Percentiles rank a stretch among this genome's conserved stretches.
phyloP scores from a whole-genome alignment of 1,140 invertebrate genomes.

The Helicoverpa zea region DNA sequence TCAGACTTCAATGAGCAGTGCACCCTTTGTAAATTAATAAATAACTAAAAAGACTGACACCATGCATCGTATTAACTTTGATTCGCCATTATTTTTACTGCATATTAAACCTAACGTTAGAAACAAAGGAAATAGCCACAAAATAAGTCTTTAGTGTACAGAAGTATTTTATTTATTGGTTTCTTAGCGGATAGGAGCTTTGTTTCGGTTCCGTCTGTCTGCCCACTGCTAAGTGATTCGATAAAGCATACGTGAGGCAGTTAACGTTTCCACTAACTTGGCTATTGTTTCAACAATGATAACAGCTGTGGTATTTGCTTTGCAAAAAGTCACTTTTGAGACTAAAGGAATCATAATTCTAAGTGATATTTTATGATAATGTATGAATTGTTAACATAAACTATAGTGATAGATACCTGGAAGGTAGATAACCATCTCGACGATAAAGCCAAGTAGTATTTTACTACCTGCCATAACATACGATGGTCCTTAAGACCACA shows the following conservation, averaged over 20 bases:
- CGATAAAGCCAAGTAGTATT: neutral
- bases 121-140: too few relatives aligned
- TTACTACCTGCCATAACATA: neutral
- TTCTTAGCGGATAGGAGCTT: neutral
- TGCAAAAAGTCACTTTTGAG: too few relatives aligned
- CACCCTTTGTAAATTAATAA: too few relatives aligned
- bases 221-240: neutral
- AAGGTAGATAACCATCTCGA: neutral
- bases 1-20: too few relatives aligned
- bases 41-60: too few relatives aligned
- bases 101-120: too few relatives aligned
- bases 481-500: neutral
- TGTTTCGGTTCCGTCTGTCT: neutral
- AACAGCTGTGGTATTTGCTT: too few relatives aligned
- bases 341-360: too few relatives aligned
- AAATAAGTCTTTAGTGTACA: neutral
- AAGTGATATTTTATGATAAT: too few relatives aligned
- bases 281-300: too few relatives aligned
- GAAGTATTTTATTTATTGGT: neutral
- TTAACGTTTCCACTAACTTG: neutral
- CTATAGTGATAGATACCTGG: too few relatives aligned
- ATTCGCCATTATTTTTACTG: neutral
- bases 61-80: neutral
- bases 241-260: constrained; percentile 1
- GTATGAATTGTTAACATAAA: too few relatives aligned